These are phyloP conservation scores for Pionites leucogaster DNA, from an alignment of 2,113 vertebrate species.

Conservation along the genomic window DNA sequence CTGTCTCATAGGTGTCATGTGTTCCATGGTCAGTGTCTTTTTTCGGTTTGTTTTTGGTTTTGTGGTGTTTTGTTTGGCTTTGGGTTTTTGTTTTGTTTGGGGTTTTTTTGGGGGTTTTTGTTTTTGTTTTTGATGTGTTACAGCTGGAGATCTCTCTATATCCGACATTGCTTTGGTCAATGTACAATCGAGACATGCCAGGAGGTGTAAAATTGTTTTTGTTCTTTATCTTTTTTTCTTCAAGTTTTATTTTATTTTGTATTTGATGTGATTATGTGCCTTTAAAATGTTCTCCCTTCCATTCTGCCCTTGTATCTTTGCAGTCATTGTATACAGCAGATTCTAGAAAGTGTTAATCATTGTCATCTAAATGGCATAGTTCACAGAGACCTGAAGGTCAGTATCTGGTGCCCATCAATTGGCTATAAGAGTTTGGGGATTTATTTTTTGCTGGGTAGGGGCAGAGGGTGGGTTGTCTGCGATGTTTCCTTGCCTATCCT, in stretches of 20 bases:
- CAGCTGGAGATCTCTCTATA: conserved; percentile 54
- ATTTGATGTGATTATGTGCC: conserved; percentile 79
- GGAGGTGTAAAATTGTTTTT: conserved; percentile 56
- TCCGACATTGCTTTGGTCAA: conserved; percentile 18
- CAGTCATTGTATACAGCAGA: conserved; percentile 99
- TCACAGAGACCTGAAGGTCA: conserved; percentile 99
- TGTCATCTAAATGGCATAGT: conserved; percentile 97
- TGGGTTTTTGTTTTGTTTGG: not conserved
- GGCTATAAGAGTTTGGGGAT: conserved; percentile 52
- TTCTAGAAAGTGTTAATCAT: conserved; percentile 99
- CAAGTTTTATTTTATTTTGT: conserved; percentile 71
- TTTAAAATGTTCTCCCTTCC: conserved; percentile 87
- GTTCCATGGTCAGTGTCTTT: conserved; percentile 48
- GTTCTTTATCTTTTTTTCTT: conserved; percentile 51
- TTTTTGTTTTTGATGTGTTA: not conserved
- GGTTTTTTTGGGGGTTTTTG: not conserved
- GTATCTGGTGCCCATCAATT: conserved; percentile 80
- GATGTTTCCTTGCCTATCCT: conserved; percentile 56
- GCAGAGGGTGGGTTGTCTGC: conserved; percentile 65
- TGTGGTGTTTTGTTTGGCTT: not conserved
- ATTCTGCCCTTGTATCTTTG: conserved; percentile 87
- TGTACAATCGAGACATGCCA: conserved; percentile 47
- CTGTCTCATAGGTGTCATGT: conserved; percentile 32
- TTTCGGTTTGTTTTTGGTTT: not conserved
- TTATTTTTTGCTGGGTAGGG: conserved; percentile 56